Evolutionary conservation across 2,113 vertebrate genomes (phyloP).

Genomic region (Anolis sagrei): DNA sequence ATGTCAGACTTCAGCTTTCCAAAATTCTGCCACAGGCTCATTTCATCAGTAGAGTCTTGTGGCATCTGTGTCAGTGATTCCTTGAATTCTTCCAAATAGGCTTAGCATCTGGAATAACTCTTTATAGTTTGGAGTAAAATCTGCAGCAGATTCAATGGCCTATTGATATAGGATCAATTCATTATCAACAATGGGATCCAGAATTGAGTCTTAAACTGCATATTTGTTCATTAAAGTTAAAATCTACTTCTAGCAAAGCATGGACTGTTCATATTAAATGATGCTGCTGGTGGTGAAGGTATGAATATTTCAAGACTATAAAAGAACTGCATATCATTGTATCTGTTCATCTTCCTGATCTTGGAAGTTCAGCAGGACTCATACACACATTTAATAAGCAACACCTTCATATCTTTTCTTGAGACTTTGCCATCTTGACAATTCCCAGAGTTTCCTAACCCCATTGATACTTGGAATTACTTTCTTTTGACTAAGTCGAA

Average conservation of each 20-base stretch:
- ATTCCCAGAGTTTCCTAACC: background rate
- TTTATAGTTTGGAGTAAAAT: too few relatives aligned
- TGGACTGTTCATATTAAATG: background rate
- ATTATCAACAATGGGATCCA: background rate
- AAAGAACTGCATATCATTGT: constrained; percentile 61
- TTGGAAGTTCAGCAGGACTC: background rate
- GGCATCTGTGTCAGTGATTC: too few relatives aligned
- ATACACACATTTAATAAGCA: constrained; percentile 38
- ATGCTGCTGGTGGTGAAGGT: constrained; percentile 31
- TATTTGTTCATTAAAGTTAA: constrained; percentile 17
- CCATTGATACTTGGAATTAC: background rate
- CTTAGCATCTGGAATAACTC: too few relatives aligned
- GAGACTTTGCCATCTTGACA: background rate
- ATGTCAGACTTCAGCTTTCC: background rate
- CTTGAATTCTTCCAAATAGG: too few relatives aligned
- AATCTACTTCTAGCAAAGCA: constrained; percentile 27
- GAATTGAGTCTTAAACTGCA: background rate
- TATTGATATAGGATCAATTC: too few relatives aligned
- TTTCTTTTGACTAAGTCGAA: background rate
- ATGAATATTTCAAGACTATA: constrained; percentile 46
- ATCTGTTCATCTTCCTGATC: constrained; percentile 51
- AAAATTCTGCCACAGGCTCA: background rate
- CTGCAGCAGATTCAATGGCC: too few relatives aligned
- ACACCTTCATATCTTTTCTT: background rate
- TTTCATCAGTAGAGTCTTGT: background rate